phyloP scores from a whole-genome alignment of 2,797 vertebrate genomes.

The Acanthurus leucopareius region DNA sequence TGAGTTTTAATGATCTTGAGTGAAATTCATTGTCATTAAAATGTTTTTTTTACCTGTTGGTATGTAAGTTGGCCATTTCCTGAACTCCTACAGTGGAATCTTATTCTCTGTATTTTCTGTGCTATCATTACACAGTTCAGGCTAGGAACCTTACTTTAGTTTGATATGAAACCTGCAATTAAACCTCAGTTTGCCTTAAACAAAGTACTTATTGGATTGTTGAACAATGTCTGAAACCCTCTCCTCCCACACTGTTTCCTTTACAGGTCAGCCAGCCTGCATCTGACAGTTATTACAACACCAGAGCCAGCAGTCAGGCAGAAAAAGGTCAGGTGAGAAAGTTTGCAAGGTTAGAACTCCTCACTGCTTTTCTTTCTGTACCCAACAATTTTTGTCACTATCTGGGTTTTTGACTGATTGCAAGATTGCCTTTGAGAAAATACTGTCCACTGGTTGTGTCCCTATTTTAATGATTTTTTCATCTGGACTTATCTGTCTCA shows the following conservation, averaged over 20 bases:
- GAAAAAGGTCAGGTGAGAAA: neutral
- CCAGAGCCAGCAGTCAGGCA: slow-evolving; percentile 1
- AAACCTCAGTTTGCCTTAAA: slow-evolving; percentile 12
- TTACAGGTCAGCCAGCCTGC: neutral
- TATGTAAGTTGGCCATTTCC: no score
- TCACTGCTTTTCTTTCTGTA: slow-evolving; percentile 11
- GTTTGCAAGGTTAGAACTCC: neutral
- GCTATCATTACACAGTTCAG: no score
- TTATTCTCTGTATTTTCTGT: no score
- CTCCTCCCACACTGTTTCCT: neutral
- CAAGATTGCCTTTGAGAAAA: slow-evolving; percentile 1
- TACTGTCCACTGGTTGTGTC: neutral
- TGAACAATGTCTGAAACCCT: neutral
- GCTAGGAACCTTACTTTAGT: neutral
- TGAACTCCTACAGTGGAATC: no score
- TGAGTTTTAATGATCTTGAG: no score
- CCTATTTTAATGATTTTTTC: slow-evolving; percentile 7
- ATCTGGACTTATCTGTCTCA: neutral
- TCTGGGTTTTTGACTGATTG: slow-evolving; percentile 13
- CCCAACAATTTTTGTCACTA: neutral
- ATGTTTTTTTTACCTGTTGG: no score
- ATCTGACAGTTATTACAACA: neutral
- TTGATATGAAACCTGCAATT: neutral
- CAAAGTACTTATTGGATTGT: slow-evolving; percentile 6
- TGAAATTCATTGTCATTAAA: no score